phyloP scores from a whole-genome alignment of 2,888 invertebrate genomes.

The Dusona sp. region DNA sequence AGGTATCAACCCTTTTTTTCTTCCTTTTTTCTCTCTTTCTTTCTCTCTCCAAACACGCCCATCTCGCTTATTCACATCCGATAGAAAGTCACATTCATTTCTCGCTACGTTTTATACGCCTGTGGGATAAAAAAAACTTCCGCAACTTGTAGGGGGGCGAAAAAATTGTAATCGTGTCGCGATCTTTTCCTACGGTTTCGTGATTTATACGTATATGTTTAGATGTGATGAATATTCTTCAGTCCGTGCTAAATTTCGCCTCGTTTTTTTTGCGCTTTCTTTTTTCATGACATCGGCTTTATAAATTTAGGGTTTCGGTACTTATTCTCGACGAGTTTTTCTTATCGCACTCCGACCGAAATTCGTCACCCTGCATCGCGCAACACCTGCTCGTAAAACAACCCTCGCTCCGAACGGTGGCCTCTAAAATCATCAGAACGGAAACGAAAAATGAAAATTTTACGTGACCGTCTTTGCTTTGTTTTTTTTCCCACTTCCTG shows the following conservation, averaged over 20 bases:
- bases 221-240: not conserved
- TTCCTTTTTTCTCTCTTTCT: constrained; percentile 6
- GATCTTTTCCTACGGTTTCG: constrained; percentile 25
- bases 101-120: constrained; percentile 73
- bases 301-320: not conserved
- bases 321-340: constrained; percentile 16
- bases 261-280: not conserved
- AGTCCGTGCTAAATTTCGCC: not conserved
- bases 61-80: constrained; percentile 64
- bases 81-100: constrained; percentile 76
- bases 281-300: not conserved
- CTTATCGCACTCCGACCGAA: constrained; percentile 27
- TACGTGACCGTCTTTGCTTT: constrained; percentile 14
- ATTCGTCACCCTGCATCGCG: constrained; percentile 20
- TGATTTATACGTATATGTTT: not conserved
- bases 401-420: not conserved
- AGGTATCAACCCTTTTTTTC: constrained; percentile 50
- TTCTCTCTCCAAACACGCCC: constrained; percentile 58
- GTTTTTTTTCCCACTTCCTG: constrained; percentile 6
- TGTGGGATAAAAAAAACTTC: constrained; percentile 71
- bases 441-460: constrained; percentile 43
- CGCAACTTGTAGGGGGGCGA: constrained; percentile 60
- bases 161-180: constrained; percentile 18
- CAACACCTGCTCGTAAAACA: constrained; percentile 33
- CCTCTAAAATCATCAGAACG: constrained; percentile 6